Base-by-base conservation (phyloP, 2,113 vertebrate genomes). In the Andinoacara biseriatus region DNA sequence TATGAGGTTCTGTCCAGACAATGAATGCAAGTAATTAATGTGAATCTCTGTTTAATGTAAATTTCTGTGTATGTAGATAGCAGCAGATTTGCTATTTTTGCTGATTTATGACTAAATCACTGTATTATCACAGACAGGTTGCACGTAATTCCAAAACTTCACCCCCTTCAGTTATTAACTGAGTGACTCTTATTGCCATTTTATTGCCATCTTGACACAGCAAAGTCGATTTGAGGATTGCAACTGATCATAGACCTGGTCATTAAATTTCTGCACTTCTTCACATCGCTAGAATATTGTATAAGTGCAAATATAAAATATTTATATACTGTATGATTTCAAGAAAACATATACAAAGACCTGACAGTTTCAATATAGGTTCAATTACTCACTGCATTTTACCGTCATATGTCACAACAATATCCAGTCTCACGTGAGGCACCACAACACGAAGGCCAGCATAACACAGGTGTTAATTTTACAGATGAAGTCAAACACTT, bases 401-500 rank as follows among this genome's bases (percentile, higher is more conserved):
- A 40, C 17, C 61, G 24, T 33, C 5, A 52, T 4, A 58, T 77
- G 17, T 60, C 52, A 58, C 31, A 57, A 58, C 29, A 46, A 49
- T 62, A 79, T 74, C 5, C 65, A 35, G 58, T 58, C 54, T 65
- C 26, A 57, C 14, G 18, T 58, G n/a, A 52, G n/a, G 17, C 11
- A 46, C 4, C 3, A 0, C 18, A 60, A 65, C 1, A 79, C 72
- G 40, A 15, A 18, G 75, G 6, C 40, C 18, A 54, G 26, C 10
- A 80, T 22, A 31, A 29, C 1, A n/a, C 56, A 59, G 46, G 38
- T 78, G 54, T 58, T 82, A 1, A 61, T 82, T 81, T 61, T 57
- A 62, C 43, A 72, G 43, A 65, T 29, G 59, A 59, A 82, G 54
- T 75, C 31, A 85, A 90, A 81, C 43, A 46, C 58, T 54, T 58